Percentiles rank a stretch among this genome's conserved stretches.
Evolutionary conservation across 2,113 vertebrate species (phyloP).

Genomic region (Lasiurus cinereus): DNA sequence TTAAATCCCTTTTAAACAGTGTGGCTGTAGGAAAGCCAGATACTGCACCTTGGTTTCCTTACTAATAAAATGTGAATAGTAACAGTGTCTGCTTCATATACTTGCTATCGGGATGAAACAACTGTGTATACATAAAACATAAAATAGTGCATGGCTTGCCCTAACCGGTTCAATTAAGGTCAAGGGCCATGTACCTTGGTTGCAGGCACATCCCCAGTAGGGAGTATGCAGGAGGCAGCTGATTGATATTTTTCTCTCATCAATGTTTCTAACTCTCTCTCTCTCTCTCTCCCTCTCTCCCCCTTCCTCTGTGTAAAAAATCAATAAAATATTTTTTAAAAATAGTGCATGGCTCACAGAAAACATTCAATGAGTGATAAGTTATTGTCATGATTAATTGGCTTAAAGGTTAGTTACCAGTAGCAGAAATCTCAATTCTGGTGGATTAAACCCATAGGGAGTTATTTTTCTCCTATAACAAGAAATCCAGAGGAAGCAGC

Average conservation of each 20-base stretch:
- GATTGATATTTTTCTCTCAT: no score
- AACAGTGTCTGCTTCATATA: neutral
- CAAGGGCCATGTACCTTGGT: no score
- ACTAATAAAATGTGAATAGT: neutral
- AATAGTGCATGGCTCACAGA: neutral
- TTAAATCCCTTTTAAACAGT: neutral
- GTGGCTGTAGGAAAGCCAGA: neutral
- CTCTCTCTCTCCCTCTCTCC: no score
- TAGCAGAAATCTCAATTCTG: neutral
- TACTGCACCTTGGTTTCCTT: neutral
- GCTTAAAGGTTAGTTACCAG: neutral
- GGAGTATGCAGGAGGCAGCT: no score
- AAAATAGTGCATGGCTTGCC: neutral
- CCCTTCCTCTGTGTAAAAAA: no score
- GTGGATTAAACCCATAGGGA: neutral
- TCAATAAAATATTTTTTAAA: neutral
- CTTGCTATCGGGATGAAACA: neutral
- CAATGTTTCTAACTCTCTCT: no score
- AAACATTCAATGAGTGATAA: neutral
- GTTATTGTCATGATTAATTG: neutral
- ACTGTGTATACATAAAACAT: neutral
- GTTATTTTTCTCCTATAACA: constrained; percentile 4
- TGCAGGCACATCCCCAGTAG: no score
- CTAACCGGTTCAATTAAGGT: no score
- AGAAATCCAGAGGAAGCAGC: neutral